phyloP scores from a whole-genome alignment of 2,113 vertebrate genomes.

The Fukomys damarensis region DNA sequence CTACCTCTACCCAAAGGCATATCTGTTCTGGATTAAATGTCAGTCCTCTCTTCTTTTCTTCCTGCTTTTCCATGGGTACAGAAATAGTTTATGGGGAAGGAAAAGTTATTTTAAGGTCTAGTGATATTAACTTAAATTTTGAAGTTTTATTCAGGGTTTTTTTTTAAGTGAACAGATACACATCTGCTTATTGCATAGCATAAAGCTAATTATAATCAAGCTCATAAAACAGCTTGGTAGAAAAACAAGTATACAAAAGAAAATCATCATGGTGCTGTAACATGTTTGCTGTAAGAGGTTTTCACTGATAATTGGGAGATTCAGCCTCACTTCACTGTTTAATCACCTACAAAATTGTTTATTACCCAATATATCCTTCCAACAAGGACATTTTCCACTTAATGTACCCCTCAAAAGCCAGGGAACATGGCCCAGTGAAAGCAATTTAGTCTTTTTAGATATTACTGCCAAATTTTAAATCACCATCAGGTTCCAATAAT shows the following conservation, averaged over 20 bases:
- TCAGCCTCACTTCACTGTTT: conserved; percentile 47
- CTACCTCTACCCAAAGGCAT: conserved; percentile 63
- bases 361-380: conserved; percentile 57
- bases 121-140: conserved; percentile 61
- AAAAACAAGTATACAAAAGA: conserved; percentile 68
- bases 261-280: conserved; percentile 44
- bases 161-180: background rate
- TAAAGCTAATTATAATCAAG: conserved; percentile 67
- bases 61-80: conserved; percentile 21
- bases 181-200: conserved; percentile 54
- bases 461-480: conserved; percentile 9
- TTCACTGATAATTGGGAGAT: conserved; percentile 66
- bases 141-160: conserved; percentile 53
- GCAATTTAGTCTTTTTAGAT: background rate
- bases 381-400: conserved; percentile 71
- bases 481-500: background rate
- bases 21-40: conserved; percentile 66
- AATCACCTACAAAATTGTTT: conserved; percentile 75
- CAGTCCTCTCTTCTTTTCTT: conserved; percentile 44
- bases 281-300: conserved; percentile 56
- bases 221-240: conserved; percentile 60
- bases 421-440: background rate
- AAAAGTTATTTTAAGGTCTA: conserved; percentile 62
- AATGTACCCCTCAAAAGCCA: conserved; percentile 52
- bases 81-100: conserved; percentile 62